Evolutionary conservation across 1,140 invertebrate species (phyloP).

Genomic region (Trissolcus basalis): DNA sequence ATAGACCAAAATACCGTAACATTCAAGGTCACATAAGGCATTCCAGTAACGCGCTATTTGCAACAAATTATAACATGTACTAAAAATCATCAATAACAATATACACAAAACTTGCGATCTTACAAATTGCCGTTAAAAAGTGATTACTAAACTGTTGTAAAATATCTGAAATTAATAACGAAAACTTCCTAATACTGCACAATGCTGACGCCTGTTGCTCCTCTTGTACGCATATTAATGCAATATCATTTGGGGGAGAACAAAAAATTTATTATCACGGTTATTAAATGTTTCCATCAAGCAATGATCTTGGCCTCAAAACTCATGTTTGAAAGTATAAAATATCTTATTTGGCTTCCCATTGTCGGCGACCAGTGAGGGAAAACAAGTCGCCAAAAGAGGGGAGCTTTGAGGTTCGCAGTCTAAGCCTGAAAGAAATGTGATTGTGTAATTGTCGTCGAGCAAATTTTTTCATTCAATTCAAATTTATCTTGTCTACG

Average conservation of each 20-base stretch:
- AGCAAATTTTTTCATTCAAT: conserved; percentile 9
- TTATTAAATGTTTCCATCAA: conserved; percentile 25
- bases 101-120: too few species aligned
- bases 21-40: not conserved
- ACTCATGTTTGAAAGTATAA: conserved; percentile 58
- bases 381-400: conserved; percentile 51
- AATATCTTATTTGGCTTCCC: conserved; percentile 64
- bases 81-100: too few species aligned
- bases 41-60: not conserved
- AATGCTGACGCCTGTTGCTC: too few species aligned
- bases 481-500: not conserved
- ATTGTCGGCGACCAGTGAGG: conserved; percentile 63
- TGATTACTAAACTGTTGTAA: too few species aligned
- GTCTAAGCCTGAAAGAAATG: conserved; percentile 58
- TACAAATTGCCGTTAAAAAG: too few species aligned
- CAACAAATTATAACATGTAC: too few species aligned
- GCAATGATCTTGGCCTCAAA: conserved; percentile 51
- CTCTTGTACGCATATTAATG: too few species aligned
- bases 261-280: too few species aligned
- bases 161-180: too few species aligned
- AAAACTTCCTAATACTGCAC: too few species aligned
- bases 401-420: conserved; percentile 44
- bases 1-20: conserved; percentile 23
- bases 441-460: conserved; percentile 44
- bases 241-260: too few species aligned